These are phyloP conservation scores for Parnassius glacialis DNA, from an alignment of 2,888 invertebrate genomes.

Conservation along the genomic window DNA sequence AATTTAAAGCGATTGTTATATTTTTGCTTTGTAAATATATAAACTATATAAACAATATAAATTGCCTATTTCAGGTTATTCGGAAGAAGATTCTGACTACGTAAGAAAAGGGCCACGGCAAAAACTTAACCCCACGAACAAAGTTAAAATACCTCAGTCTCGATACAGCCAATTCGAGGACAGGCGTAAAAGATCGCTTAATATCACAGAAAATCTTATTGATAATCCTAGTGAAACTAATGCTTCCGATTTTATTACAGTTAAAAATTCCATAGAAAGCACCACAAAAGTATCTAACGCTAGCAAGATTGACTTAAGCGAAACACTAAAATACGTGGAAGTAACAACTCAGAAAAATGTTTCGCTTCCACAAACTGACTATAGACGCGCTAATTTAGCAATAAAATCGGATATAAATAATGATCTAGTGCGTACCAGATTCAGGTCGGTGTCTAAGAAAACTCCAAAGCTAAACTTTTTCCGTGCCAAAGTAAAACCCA, in stretches of 20 bases:
- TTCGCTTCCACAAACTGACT: background rate
- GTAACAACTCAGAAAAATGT: conserved; percentile 14
- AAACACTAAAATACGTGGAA: conserved; percentile 5
- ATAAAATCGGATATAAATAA: conserved; percentile 10
- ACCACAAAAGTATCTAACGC: conserved; percentile 22
- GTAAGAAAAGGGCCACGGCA: conserved; percentile 23
- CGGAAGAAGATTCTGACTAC: conserved; percentile 45
- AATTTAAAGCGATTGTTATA: too few relatives aligned
- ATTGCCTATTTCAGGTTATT: conserved; percentile 34
- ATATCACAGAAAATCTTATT: conserved; percentile 34
- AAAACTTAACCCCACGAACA: conserved; percentile 13
- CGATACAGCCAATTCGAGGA: conserved; percentile 34
- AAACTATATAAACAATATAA: too few relatives aligned
- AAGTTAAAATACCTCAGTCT: conserved; percentile 26
- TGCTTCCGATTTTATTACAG: background rate
- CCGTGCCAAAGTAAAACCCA: conserved; percentile 34
- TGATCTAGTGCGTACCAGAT: conserved; percentile 14
- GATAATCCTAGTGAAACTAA: conserved; percentile 6
- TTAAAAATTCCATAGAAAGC: conserved; percentile 1
- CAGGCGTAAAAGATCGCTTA: conserved; percentile 47
- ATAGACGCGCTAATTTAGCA: background rate
- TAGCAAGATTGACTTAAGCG: background rate
- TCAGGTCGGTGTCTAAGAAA: conserved; percentile 26
- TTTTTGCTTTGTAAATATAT: too few relatives aligned
- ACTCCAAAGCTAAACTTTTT: conserved; percentile 35